Percentiles rank a stretch among this genome's conserved stretches.
phyloP scores from a whole-genome alignment of 2,797 vertebrate genomes.

The Girardinus metallicus region DNA sequence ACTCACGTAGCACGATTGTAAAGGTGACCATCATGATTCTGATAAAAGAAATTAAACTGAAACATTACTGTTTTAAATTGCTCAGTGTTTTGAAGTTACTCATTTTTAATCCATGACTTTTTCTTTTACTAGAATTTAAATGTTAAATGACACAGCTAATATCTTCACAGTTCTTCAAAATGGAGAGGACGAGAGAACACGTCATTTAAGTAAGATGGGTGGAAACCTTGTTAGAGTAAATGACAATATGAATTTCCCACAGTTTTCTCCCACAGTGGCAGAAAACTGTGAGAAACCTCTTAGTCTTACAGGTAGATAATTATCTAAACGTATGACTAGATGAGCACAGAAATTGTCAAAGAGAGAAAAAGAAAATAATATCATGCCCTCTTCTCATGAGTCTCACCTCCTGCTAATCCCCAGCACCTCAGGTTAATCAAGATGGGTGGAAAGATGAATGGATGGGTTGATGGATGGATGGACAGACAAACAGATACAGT shows the following conservation, averaged over 20 bases:
- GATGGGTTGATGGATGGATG: too few species aligned
- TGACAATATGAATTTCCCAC: background rate
- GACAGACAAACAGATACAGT: too few species aligned
- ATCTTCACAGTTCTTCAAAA: background rate
- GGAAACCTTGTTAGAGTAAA: background rate
- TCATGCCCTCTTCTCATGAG: background rate
- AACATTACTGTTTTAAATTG: background rate
- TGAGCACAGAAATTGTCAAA: background rate
- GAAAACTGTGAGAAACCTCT: background rate
- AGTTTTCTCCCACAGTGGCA: too few species aligned
- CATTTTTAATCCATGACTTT: background rate
- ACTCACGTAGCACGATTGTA: background rate
- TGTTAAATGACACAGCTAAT: background rate
- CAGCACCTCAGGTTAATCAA: too few species aligned
- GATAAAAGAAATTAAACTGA: background rate
- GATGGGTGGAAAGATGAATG: too few species aligned
- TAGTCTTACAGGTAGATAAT: background rate
- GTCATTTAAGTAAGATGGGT: background rate
- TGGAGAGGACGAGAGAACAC: background rate
- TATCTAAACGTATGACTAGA: background rate
- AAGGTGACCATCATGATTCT: background rate
- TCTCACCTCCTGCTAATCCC: background rate
- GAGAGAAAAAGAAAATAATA: background rate
- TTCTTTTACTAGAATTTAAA: background rate
- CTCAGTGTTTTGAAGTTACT: background rate